Evolutionary conservation across 2,797 vertebrate species (phyloP), one percentile per base, ranked within the genome.

Genomic region (Gorsachius magnificus): DNA sequence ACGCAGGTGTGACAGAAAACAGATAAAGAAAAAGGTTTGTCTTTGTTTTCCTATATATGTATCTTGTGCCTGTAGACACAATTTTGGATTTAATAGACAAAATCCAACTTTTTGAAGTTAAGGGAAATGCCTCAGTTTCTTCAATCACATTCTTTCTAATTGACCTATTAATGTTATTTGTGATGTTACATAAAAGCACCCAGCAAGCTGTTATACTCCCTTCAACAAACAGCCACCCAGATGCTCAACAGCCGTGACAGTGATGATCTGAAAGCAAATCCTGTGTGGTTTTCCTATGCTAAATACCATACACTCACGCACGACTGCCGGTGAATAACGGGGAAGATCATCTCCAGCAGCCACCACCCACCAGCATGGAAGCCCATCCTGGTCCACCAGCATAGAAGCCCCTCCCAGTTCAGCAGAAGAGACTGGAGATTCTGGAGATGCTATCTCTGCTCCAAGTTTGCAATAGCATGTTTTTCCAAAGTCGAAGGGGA

Each of bases 241-340:
- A 70, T 61, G 28, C 26, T 82, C 43, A 69, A 54, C 71, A 92
- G 15, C 20, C 19, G 0, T 19, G 36, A 13, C 28, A 69, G 14
- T 33, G 31, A 74, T 24, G 21, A 81, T 76, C 16, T 18, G 61
- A 84, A 84, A 74, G 61, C 25, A 65, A 80, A 74, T 48, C 19
- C n/a, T 69, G 0, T 41, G 22, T 75, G 29, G 14, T 74, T 81
- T 81, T 90, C 48, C 48, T 68, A 6, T 11, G 41, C 17, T 70
- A 61, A 78, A 87, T 35, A 45, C 5, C 28, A 35, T n/a, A 48
- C 18, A 13, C 18, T 84, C 46, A 53, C 69, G 65, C 28, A 70
- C n/a, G 53, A 50, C 19, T 0, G 0, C 10, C 41, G 16, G 11
- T 54, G 38, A 63, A 43, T 24, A 54, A 38, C 0, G 0, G 21